These are phyloP conservation scores for Danaus melanippus DNA, from an alignment of 1,140 invertebrate genomes.

Conservation along the genomic window DNA sequence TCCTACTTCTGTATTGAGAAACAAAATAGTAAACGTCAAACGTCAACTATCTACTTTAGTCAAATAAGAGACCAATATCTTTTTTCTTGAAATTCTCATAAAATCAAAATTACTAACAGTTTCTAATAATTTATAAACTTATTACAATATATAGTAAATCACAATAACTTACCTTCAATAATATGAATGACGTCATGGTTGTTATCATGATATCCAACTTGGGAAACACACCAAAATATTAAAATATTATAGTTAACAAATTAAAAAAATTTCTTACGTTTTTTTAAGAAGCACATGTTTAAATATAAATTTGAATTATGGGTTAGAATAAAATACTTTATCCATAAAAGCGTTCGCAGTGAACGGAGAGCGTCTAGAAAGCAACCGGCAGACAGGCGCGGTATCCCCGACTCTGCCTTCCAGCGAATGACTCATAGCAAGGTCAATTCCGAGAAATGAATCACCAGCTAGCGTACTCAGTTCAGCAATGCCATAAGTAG, in stretches of 20 bases:
- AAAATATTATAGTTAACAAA: slow-evolving; percentile 31
- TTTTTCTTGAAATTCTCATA: slow-evolving; percentile 28
- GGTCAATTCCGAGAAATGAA: slow-evolving; percentile 73
- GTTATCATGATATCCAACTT: slow-evolving; percentile 70
- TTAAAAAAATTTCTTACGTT: slow-evolving; percentile 34
- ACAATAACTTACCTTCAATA: slow-evolving; percentile 59
- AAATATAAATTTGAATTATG: slow-evolving; percentile 16
- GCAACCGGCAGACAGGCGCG: slow-evolving; percentile 68
- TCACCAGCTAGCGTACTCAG: slow-evolving; percentile 66
- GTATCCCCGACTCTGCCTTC: slow-evolving; percentile 71
- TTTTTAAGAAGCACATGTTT: slow-evolving; percentile 48
- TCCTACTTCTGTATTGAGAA: slow-evolving; percentile 18
- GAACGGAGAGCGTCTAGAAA: slow-evolving; percentile 57
- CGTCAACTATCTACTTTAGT: slow-evolving; percentile 33
- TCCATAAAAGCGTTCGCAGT: slow-evolving; percentile 36
- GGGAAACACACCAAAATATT: slow-evolving; percentile 53
- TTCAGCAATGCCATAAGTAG: slow-evolving; percentile 64
- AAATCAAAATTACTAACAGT: slow-evolving; percentile 15
- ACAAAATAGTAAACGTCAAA: slow-evolving; percentile 37
- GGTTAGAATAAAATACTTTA: slow-evolving; percentile 27
- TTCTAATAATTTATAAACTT: slow-evolving; percentile 9
- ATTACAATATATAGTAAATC: slow-evolving; percentile 8
- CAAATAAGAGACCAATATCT: slow-evolving; percentile 56
- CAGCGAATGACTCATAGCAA: slow-evolving; percentile 72
- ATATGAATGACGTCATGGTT: slow-evolving; percentile 72